Base-by-base conservation (phyloP, 2,888 invertebrate genomes). In the Falcaria lacertinaria region DNA sequence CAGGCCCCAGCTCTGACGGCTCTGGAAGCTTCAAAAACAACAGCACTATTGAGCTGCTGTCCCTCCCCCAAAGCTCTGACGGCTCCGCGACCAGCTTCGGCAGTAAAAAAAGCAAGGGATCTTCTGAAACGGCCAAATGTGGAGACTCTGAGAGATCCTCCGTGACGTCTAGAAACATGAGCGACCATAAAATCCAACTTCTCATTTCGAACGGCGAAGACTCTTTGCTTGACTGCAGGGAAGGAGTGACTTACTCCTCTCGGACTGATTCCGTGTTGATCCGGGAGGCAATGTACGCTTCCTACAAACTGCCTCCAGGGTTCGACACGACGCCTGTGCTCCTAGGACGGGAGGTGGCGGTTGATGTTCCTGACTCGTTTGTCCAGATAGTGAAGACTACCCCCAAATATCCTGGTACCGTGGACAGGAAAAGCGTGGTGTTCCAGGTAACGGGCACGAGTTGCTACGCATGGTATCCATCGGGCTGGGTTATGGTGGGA, bases 351-450 rank as follows among this genome's bases (percentile, higher is more conserved):
- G 94, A 94, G 75, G 89, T 93, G 90, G 95, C 97, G 2, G 96
- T 97, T 45, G 97, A 97, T 80, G 96, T 96, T 53, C 97, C 97
- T 3, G 96, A 96, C 52, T 93, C 94, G 67, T 97, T 97, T 86
- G 93, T 96, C 54, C 96, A 95, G 69, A 91, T 94, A 54, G 93
- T 94, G 76, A 97, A 96, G 90, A 91, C 91, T 1, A 91, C 93
- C 34, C 93, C 93, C 33, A 92, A 93, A 64, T 93, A 93, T 71
- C 93, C 93, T 37, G 89, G 91, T 60, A 91, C 90, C 58, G 67
- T 76, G 80, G 90, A 89, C 80, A 89, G 88, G 83, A 89, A 86
- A 80, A 84, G 83, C 75, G 81, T 80, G 62, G 69, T 68, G 53
- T 71, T 81, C 50, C 88, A 89, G 89, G 89, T 89, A 89, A 89